Evolutionary conservation across 2,888 invertebrate genomes (phyloP).

Genomic region (Spialia ferax): DNA sequence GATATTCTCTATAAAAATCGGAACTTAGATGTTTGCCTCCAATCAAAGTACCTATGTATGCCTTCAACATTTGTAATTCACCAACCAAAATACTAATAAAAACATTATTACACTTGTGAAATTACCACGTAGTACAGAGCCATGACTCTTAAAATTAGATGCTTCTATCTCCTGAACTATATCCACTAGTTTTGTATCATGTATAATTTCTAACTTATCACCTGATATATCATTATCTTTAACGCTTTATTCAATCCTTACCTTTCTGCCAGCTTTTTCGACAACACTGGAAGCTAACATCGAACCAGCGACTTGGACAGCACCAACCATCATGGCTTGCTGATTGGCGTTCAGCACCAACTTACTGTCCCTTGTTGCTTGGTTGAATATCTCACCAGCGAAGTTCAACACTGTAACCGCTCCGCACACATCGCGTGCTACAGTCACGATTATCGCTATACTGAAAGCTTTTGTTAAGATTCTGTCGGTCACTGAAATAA

Average conservation of each 20-base stretch:
- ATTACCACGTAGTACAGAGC: no score
- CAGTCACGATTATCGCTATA: slow-evolving; percentile 49
- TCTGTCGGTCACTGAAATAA: slow-evolving; percentile 40
- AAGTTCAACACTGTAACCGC: slow-evolving; percentile 54
- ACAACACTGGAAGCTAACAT: slow-evolving; percentile 51
- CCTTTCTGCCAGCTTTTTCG: slow-evolving; percentile 53
- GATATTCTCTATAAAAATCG: no score
- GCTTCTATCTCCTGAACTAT: no score
- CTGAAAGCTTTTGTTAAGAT: slow-evolving; percentile 51
- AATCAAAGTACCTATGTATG: no score
- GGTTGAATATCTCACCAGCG: slow-evolving; percentile 53
- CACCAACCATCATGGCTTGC: slow-evolving; percentile 52
- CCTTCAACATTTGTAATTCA: no score
- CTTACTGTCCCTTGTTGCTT: slow-evolving; percentile 47
- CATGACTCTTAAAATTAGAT: no score
- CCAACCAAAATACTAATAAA: no score
- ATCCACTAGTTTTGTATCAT: neutral
- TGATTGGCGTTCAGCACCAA: slow-evolving; percentile 50
- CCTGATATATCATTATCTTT: neutral
- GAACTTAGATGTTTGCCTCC: no score
- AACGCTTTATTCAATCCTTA: slow-evolving; percentile 22
- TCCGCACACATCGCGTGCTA: slow-evolving; percentile 54
- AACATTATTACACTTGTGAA: no score
- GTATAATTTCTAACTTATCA: neutral
- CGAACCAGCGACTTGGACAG: slow-evolving; percentile 50